Conservation (phyloP, 2,888 invertebrate genomes). For the Calliphora vomitoria region DNA sequence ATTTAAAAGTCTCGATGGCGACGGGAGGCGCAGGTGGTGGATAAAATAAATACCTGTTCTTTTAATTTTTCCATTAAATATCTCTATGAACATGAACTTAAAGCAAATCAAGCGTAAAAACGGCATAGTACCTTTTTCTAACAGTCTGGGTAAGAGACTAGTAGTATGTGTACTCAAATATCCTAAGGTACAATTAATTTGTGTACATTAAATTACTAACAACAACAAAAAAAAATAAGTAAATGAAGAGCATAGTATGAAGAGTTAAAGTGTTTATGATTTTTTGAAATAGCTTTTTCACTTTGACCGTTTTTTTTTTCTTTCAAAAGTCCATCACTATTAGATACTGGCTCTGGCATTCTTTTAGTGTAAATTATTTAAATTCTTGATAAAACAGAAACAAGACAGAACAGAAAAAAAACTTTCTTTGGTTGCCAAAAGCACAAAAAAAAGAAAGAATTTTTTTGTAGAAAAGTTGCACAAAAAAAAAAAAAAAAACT, state of each 20-base stretch:
- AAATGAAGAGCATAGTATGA: conserved; percentile 21
- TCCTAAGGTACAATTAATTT: conserved; percentile 58
- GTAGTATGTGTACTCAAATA: background rate
- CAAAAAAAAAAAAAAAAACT: conserved; percentile 24
- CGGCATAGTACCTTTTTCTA: background rate
- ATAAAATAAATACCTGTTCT: conserved; percentile 55
- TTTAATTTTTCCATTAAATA: background rate
- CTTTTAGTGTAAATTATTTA: conserved; percentile 62
- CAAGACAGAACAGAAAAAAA: background rate
- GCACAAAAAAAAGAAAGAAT: background rate
- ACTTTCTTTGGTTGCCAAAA: conserved; percentile 52
- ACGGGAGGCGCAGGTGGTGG: background rate
- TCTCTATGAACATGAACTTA: conserved; percentile 39
- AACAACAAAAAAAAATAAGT: conserved; percentile 9
- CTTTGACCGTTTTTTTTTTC: conserved; percentile 54
- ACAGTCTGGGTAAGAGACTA: background rate
- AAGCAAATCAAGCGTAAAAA: conserved; percentile 58
- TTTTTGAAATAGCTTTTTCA: conserved; percentile 22
- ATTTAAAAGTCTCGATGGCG: background rate
- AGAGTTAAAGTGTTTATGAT: conserved; percentile 56
- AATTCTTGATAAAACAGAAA: conserved; percentile 39
- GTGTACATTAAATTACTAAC: conserved; percentile 46
- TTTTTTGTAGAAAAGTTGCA: background rate
- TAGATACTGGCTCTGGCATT: conserved; percentile 6
- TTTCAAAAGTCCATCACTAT: conserved; percentile 36